Percentiles rank a stretch among this genome's conserved stretches.
Conservation (phyloP, 2,797 vertebrate species). For the Darevskia nairensis region DNA sequence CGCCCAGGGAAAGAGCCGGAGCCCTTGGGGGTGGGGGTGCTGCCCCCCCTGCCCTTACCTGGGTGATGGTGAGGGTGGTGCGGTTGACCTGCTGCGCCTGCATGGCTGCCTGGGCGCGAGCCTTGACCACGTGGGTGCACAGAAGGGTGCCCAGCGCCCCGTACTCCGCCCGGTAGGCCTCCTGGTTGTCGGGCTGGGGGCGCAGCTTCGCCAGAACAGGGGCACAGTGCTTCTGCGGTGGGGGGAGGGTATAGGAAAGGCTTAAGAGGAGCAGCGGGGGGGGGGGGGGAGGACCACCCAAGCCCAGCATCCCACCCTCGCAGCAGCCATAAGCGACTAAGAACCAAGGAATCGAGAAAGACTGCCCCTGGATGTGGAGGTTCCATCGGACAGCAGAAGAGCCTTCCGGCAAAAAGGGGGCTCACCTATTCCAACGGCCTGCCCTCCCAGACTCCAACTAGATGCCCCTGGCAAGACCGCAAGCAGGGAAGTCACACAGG, state of each 20-base stretch:
- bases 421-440: too few species aligned
- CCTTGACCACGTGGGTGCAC: conserved; percentile 91
- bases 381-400: too few species aligned
- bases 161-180: conserved; percentile 88
- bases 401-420: too few species aligned
- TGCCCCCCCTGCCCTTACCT: conserved; percentile 75
- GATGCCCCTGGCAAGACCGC: not conserved
- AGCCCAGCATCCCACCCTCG: too few species aligned
- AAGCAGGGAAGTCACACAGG: not conserved
- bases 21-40: too few species aligned
- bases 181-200: conserved; percentile 81
- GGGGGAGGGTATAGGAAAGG: too few species aligned
- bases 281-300: not conserved
- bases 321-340: too few species aligned
- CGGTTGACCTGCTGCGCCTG: conserved; percentile 94
- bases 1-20: too few species aligned
- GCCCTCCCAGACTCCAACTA: too few species aligned
- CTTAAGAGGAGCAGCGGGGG: too few species aligned
- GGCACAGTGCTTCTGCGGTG: conserved; percentile 76
- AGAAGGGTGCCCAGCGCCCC: conserved; percentile 90
- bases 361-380: too few species aligned
- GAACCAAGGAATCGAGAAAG: too few species aligned
- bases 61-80: conserved; percentile 94
- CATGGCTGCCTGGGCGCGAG: conserved; percentile 89
- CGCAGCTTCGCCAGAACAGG: conserved; percentile 78